Base-by-base conservation (phyloP, 2,797 vertebrate species). In the Lepilemur ruficaudatus region DNA sequence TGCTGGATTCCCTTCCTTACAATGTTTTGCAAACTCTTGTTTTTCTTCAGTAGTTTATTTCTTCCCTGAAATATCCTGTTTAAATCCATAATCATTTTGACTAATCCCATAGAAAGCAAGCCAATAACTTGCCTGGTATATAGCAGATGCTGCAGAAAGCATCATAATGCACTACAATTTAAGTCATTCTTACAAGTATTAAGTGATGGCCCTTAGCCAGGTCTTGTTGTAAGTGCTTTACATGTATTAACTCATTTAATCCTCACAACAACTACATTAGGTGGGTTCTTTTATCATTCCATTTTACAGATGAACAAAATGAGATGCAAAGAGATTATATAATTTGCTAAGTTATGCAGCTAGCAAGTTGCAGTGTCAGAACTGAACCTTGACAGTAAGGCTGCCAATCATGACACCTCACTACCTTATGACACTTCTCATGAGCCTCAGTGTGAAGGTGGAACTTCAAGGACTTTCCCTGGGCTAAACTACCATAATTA, bases 241-340 rank as follows among this genome's bases (percentile, higher is more conserved):
- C 18, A 35, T 32, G 5, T 55, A 72, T 73, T 55, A 75, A 46
- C 9, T 70, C 12, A 55, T 70, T 81, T 79, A 92, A 70, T 75
- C 52, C 10, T 69, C 43, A 87, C 10, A 2, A 30, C 7, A 2
- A 30, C 7, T 61, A 86, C 7, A 52, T 0, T 13, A 95, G 32
- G 5, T 88, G 5, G 7, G 43, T 55, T 80, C 43, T 86, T 48
- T 48, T 14, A 72, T 57, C 22, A 92, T 41, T 95, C 30, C 73
- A 55, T 67, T 89, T 81, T 70, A 95, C 18, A 93, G 72, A 94
- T 73, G 52, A 93, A 41, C 75, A 93, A 87, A 96, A 55, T 46
- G 23, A 86, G 46, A 89, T 52, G 38, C 7, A 57, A 46, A 59
- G 46, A 69, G 55, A 52, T 63, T 48, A 89, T 23, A 67, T 55